Conservation (phyloP, 2,113 vertebrate species). For the Dicaeum eximium region DNA sequence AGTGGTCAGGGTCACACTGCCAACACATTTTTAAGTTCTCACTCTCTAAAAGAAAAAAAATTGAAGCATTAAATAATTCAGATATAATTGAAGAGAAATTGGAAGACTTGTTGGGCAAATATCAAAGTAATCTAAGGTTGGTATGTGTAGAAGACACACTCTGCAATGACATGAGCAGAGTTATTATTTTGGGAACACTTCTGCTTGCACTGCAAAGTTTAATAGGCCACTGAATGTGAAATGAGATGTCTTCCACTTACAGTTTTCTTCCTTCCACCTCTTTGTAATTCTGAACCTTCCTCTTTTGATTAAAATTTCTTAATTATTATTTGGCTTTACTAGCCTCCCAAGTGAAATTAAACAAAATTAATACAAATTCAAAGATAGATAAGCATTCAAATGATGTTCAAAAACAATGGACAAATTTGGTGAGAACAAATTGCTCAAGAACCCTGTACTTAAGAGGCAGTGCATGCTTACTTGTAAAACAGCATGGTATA, state of each 20-base stretch:
- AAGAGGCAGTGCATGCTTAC: neutral
- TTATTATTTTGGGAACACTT: slow-evolving; percentile 34
- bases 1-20: neutral
- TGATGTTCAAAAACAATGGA: neutral
- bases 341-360: neutral
- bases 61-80: slow-evolving; percentile 56
- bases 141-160: neutral
- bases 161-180: neutral
- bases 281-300: neutral
- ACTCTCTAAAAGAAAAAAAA: neutral
- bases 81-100: slow-evolving; percentile 39
- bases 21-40: neutral
- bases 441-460: neutral
- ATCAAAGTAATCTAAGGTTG: slow-evolving; percentile 36
- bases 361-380: neutral
- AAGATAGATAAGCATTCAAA: neutral
- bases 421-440: neutral
- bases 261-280: neutral
- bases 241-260: neutral
- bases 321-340: neutral
- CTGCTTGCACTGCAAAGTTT: slow-evolving; percentile 26
- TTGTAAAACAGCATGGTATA: neutral
- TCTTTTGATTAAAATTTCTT: neutral
- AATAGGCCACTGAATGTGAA: slow-evolving; percentile 1
- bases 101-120: slow-evolving; percentile 46